phyloP scores from a whole-genome alignment of 2,113 vertebrate genomes.

The Pollimyrus isidori region DNA sequence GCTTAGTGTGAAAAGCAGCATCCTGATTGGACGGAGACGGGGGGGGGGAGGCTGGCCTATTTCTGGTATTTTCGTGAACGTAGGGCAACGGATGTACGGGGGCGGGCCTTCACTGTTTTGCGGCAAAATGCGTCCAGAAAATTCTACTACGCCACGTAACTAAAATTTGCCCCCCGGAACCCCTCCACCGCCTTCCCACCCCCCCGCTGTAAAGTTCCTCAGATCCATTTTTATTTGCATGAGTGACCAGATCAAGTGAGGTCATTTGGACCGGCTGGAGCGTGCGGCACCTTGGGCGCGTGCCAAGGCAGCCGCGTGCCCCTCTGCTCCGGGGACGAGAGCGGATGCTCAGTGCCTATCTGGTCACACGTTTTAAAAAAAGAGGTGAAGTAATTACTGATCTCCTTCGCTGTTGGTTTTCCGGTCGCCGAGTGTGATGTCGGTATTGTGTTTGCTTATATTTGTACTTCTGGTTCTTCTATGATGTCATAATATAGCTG shows the following conservation, averaged over 20 bases:
- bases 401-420: constrained; percentile 37
- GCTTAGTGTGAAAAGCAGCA: not conserved
- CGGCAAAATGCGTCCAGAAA: not conserved
- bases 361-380: constrained; percentile 32
- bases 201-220: not conserved
- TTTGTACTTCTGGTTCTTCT: constrained; percentile 46
- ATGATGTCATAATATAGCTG: constrained; percentile 53
- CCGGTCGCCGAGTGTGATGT: constrained; percentile 38
- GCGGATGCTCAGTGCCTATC: constrained; percentile 50
- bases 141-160: not conserved
- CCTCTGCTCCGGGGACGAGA: constrained; percentile 13
- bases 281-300: not conserved
- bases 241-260: not conserved
- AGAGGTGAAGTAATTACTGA: not conserved
- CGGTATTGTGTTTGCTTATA: constrained; percentile 47
- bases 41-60: not conserved
- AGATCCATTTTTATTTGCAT: not conserved
- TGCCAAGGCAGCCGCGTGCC: constrained; percentile 16
- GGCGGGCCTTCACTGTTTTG: not conserved
- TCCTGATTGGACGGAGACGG: not conserved
- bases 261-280: not conserved
- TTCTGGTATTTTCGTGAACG: not conserved
- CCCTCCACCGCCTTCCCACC: not conserved
- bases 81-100: not conserved
- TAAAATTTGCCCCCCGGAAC: not conserved